Percentiles rank a stretch among this genome's conserved stretches.
Conservation (phyloP, 92 coral and sea anemone species). For the Epizoanthus fatuus region DNA sequence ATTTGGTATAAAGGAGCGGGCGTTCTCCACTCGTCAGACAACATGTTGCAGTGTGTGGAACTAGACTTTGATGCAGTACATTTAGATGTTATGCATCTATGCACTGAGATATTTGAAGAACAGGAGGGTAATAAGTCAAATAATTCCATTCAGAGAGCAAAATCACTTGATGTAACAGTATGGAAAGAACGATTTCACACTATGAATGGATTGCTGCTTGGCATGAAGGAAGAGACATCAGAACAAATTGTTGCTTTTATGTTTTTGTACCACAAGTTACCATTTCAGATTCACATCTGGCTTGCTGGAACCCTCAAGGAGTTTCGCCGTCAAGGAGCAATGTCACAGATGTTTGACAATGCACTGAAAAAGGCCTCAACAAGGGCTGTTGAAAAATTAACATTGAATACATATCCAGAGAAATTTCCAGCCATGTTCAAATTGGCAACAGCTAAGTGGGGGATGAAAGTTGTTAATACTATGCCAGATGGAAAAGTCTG, state of each 20-base stretch:
- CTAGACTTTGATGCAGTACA: constrained; percentile 33
- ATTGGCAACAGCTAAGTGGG: constrained; percentile 27
- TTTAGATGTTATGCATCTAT: constrained; percentile 17
- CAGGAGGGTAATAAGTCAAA: neutral
- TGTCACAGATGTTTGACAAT: constrained; percentile 34
- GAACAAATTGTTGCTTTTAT: constrained; percentile 21
- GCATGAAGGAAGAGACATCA: neutral
- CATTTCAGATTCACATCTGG: constrained; percentile 38
- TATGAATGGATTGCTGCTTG: constrained; percentile 36
- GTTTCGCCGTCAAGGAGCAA: constrained; percentile 26
- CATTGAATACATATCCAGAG: constrained; percentile 33
- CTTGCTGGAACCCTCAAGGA: constrained; percentile 25
- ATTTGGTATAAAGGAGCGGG: too few relatives aligned
- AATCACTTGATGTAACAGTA: neutral
- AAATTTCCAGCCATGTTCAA: constrained; percentile 32
- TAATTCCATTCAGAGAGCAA: neutral
- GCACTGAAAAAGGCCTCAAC: constrained; percentile 21
- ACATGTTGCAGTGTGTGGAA: constrained; percentile 32
- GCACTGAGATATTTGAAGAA: constrained; percentile 11
- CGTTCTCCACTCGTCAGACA: neutral
- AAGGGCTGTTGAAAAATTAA: constrained; percentile 9
- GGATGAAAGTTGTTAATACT: constrained; percentile 8
- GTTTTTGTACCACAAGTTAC: constrained; percentile 33
- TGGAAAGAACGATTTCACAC: constrained; percentile 37
- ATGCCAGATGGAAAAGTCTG: constrained; percentile 38